phyloP scores from a whole-genome alignment of 2,113 vertebrate species.

The Phoenicopterus ruber region DNA sequence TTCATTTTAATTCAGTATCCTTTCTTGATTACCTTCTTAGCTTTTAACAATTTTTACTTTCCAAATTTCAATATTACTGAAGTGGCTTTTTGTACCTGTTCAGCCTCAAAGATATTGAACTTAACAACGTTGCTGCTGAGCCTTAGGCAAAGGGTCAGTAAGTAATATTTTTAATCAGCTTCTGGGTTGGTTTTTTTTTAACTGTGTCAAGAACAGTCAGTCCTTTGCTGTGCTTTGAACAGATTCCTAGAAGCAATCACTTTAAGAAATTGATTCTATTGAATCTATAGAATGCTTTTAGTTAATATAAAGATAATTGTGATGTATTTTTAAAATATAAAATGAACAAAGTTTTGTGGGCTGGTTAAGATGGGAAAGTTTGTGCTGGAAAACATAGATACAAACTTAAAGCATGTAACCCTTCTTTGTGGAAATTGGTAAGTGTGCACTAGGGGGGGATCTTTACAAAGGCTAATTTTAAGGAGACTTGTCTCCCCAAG shows the following conservation, averaged over 20 bases:
- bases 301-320: neutral
- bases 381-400: neutral
- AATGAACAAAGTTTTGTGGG: neutral
- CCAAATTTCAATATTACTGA: neutral
- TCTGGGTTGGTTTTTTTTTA: neutral
- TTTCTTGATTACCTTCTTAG: neutral
- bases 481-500: neutral
- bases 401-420: neutral
- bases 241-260: neutral
- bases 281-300: neutral
- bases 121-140: neutral
- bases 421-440: neutral
- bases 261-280: neutral
- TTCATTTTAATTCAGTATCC: neutral
- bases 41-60: neutral
- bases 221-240: neutral
- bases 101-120: neutral
- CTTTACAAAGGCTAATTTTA: neutral
- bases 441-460: neutral
- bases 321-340: neutral
- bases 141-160: neutral
- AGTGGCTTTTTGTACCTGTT: neutral
- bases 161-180: neutral
- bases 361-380: neutral
- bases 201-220: neutral